A percentile compares a stretch with the other conserved stretches of the same genome.
Conservation (phyloP, 2,888 invertebrate species). For the Rhopalosiphum nymphaeae region DNA sequence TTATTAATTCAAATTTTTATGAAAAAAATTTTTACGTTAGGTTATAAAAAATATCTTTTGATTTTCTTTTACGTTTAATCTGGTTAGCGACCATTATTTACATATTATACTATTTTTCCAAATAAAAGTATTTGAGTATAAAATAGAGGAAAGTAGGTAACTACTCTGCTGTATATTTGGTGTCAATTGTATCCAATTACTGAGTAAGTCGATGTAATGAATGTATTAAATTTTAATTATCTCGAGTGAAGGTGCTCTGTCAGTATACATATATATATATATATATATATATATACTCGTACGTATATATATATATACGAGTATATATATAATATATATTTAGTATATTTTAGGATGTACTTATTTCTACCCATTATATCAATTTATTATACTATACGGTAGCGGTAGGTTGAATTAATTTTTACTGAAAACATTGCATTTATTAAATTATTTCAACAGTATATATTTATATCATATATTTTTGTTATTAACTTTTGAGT, state of each 20-base stretch:
- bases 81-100: background rate
- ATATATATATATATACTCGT: no score
- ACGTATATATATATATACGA: no score
- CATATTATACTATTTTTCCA: background rate
- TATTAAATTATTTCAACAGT: background rate
- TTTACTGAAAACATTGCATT: background rate
- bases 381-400: background rate
- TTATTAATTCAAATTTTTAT: background rate
- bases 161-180: background rate
- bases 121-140: background rate
- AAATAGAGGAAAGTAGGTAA: background rate
- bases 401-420: background rate
- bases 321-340: no score
- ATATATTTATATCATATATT: background rate
- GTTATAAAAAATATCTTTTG: background rate
- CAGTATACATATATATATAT: background rate
- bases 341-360: background rate
- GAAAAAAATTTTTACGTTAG: background rate
- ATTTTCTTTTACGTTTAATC: background rate
- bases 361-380: background rate
- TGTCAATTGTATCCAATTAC: background rate
- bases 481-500: background rate
- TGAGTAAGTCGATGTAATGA: background rate
- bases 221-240: background rate
- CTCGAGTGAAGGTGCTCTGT: background rate